Conservation (phyloP, 2,888 invertebrate species). For the Trichopria drosophilae region DNA sequence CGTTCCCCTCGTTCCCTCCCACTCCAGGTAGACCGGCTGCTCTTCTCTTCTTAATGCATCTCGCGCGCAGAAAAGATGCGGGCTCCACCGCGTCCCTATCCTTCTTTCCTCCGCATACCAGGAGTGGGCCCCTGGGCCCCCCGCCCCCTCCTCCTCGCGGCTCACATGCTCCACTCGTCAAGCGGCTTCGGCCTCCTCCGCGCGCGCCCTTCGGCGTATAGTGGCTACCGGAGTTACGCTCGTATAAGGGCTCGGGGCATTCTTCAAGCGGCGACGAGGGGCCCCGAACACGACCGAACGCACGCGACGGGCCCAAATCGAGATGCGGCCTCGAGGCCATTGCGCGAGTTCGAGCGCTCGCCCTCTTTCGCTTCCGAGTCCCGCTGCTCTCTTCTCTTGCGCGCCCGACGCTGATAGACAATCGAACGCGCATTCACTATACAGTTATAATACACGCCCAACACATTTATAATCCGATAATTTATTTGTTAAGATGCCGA, state of each 20-base stretch:
- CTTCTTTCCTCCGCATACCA: conserved; percentile 10
- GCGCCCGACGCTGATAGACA: too few species aligned
- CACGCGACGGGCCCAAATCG: conserved; percentile 35
- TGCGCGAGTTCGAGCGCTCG: conserved; percentile 13
- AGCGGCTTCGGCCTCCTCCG: conserved; percentile 20
- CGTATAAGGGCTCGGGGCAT: conserved; percentile 54
- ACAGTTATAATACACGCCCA: too few species aligned
- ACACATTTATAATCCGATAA: too few species aligned
- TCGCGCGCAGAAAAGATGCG: conserved; percentile 45
- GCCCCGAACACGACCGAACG: conserved; percentile 47
- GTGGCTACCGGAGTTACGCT: conserved; percentile 58
- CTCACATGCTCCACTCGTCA: conserved; percentile 27
- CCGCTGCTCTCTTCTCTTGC: background rate
- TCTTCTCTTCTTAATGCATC: conserved; percentile 20
- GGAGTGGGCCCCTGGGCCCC: conserved; percentile 22
- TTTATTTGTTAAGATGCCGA: too few species aligned
- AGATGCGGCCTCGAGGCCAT: too few species aligned
- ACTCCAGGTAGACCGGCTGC: conserved; percentile 8
- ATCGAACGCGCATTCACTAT: too few species aligned
- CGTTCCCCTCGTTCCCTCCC: conserved; percentile 19
- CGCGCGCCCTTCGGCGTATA: conserved; percentile 26
- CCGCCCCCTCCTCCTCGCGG: conserved; percentile 31
- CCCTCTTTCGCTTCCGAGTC: conserved; percentile 3
- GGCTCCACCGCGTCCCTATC: conserved; percentile 30
- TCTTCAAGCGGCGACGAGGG: conserved; percentile 43